Evolutionary conservation across 2,113 vertebrate genomes (phyloP).

Genomic region (Bambusicola thoracicus): DNA sequence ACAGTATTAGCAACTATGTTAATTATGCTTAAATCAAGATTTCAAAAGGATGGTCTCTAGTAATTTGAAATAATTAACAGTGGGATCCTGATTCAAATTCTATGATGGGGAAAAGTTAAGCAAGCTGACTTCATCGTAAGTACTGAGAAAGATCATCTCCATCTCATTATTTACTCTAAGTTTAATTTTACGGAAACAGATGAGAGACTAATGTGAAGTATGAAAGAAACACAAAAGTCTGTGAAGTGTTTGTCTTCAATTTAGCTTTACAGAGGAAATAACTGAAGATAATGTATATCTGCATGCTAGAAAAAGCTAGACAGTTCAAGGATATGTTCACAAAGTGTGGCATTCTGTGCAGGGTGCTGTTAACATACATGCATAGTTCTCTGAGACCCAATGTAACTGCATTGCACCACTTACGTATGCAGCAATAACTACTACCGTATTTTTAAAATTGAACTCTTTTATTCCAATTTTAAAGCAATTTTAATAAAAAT

Average conservation of each 20-base stretch:
- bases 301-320: background rate
- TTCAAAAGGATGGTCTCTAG: background rate
- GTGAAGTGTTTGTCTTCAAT: too few species aligned
- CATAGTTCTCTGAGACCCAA: background rate
- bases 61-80: background rate
- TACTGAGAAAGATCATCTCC: background rate
- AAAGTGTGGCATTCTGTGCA: background rate
- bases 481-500: background rate
- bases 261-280: too few species aligned
- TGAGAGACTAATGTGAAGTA: background rate
- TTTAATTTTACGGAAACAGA: background rate
- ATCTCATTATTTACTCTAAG: too few species aligned
- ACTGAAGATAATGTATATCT: background rate
- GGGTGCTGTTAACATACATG: fast-evolving
- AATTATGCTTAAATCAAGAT: background rate
- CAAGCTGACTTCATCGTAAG: background rate
- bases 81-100: background rate
- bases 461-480: background rate
- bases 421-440: background rate
- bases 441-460: background rate
- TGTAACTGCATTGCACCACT: background rate
- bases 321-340: background rate
- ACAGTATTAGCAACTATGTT: background rate
- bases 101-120: background rate
- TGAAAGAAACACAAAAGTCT: background rate